Conservation (phyloP, 2,888 invertebrate genomes). For the Oscheius sp. region DNA sequence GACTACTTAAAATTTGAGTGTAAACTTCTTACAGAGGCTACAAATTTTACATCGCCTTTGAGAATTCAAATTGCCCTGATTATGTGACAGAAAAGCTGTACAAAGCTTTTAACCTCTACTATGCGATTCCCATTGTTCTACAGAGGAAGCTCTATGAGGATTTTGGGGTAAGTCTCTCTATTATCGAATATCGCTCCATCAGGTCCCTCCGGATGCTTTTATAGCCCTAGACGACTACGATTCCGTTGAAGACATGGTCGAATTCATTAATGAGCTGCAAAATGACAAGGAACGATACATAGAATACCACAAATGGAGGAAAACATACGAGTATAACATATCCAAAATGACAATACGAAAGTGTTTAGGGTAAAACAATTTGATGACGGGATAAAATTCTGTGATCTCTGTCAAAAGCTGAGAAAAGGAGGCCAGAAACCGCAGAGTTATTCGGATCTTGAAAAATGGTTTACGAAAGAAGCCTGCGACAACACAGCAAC, state of each 20-base stretch:
- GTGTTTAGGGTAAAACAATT: background rate
- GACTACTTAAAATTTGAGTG: background rate
- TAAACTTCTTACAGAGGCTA: conserved; percentile 1
- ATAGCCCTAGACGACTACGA: conserved; percentile 50
- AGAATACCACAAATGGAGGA: conserved; percentile 52
- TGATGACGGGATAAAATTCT: conserved; percentile 30
- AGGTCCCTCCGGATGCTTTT: conserved; percentile 51
- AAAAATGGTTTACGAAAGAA: background rate
- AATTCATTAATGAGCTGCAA: conserved; percentile 41
- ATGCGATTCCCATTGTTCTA: conserved; percentile 48
- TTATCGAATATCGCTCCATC: background rate
- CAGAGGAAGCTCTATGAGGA: conserved; percentile 48
- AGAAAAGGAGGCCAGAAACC: background rate
- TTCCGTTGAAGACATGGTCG: conserved; percentile 39
- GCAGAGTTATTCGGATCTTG: background rate
- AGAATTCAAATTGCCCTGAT: conserved; percentile 12
- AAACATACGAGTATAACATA: conserved; percentile 38
- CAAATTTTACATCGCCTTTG: conserved; percentile 27
- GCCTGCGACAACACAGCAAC: background rate
- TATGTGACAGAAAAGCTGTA: conserved; percentile 28
- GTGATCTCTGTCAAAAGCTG: conserved; percentile 25
- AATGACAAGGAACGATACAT: conserved; percentile 45
- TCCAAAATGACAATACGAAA: background rate
- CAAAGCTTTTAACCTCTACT: conserved; percentile 44
- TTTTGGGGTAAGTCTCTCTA: conserved; percentile 29